Conservation (phyloP, 2,113 vertebrate species). For the Zosterops borbonicus region DNA sequence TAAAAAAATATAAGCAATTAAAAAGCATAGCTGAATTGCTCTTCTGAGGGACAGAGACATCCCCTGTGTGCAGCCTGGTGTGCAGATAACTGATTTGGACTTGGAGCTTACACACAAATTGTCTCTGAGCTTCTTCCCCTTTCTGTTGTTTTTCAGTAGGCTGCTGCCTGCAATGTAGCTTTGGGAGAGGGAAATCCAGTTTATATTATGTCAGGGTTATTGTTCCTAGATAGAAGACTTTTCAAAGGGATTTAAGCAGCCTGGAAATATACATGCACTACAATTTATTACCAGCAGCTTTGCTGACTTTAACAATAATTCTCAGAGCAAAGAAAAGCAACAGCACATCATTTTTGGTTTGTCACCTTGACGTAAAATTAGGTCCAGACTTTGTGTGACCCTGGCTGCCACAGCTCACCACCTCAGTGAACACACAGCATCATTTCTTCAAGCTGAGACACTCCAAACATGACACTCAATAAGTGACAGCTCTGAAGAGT, state of each 20-base stretch:
- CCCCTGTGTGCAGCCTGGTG: background rate
- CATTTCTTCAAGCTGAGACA: background rate
- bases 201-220: background rate
- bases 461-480: background rate
- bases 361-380: background rate
- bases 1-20: background rate
- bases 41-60: background rate
- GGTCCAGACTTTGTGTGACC: background rate
- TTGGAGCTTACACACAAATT: background rate
- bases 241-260: background rate
- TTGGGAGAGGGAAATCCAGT: background rate
- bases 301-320: background rate
- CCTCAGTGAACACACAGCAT: background rate
- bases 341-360: background rate
- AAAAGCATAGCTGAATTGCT: background rate
- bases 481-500: background rate
- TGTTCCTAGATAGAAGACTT: background rate
- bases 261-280: background rate
- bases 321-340: background rate
- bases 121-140: background rate
- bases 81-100: background rate
- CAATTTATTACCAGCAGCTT: background rate
- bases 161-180: background rate
- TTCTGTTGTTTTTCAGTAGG: background rate
- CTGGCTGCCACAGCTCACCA: background rate